Base-by-base conservation (phyloP, 2,888 invertebrate genomes). In the Melikaiella ostensackeni region DNA sequence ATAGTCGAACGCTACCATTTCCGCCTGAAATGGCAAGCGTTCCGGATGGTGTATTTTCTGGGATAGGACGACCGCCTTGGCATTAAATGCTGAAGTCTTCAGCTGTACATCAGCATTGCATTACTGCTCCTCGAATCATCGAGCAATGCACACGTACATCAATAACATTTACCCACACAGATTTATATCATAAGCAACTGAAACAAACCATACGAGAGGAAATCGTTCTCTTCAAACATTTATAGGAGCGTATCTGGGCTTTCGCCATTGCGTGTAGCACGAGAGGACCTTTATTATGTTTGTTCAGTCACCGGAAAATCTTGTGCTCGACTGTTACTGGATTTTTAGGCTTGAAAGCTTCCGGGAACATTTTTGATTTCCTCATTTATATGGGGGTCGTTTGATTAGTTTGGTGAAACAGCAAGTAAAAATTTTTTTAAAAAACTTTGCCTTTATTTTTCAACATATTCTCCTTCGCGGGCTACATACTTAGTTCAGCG, bases 11-110 rank as follows among this genome's bases (percentile, higher is more conserved):
- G 63, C n/a, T 63, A 63, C 38, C 77, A 74, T 79, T 79, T 80
- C 80, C 79, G 80, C 75, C 77, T 77, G 79, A 80, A 82, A 80
- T 76, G 76, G 78, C 77, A 76, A 74, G 74, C 79, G 80, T 82
- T 80, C 74, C 80, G 75, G 76, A 78, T 82, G 70, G 66, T 75
- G 55, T 82, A 75, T 75, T 82, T 82, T 80, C 77, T 77, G 76
- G 75, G 78, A 78, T 80, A 78, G 57, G 57, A 38, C 33, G 63
- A 33, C n/a, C 2, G 70, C 59, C 35, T 50, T 55, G 61, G 63
- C 73, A 75, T 66, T 73, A 75, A 66, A 27, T 63, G 50, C 38
- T 61, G 42, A 35, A 57, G 64, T 46, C 75, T 50, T 64, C 35
- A 30, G 27, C 38, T 35, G 59, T 61, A 59, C 74, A 59, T 46